Base-by-base conservation (phyloP, 2,888 invertebrate genomes). In the Trachelus stipa region DNA sequence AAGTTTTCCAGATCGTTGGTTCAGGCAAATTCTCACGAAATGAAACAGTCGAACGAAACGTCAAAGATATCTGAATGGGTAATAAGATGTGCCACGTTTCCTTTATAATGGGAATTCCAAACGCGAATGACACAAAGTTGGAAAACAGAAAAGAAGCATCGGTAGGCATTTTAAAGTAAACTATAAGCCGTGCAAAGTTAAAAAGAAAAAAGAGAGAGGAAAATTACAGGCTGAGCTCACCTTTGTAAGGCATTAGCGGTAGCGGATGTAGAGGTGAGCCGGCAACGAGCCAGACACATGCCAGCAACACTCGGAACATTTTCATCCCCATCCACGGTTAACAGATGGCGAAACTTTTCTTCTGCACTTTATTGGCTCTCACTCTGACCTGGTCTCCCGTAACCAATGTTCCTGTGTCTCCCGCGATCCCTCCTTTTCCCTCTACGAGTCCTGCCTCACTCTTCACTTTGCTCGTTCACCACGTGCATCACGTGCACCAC, bases 211-310 rank as follows among this genome's bases (percentile, higher is more conserved):
- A 76, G 31, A 35, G 56, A 69, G 71, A 77, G 68, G 56, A 74
- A 74, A 73, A 77, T 68, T 76, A 71, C 74, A 31, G 74, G 56
- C 33, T 69, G 33, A 15, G 69, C 87, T 85, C 84, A 87, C 87
- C 85, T 82, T 85, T 84, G 81, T 85, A 83, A 76, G 85, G 87
- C 82, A 86, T 85, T 81, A 87, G 79, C 82, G 86, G 82, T 82
- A 82, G 83, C 74, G 85, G 85, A 81, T 86, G 83, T 83, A 87
- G 85, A 82, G 87, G 87, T 79, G 85, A 85, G 83, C 86, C 87
- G 85, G 85, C 85, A 84, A 85, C 87, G 81, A 87, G 85, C 85
- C 87, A 86, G 84, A 85, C 84, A 85, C 86, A 87, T 84, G 84
- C 83, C 84, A 87, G 84, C 82, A 87, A 81, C 83, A 84, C 84